Percentiles rank a stretch among this genome's conserved stretches.
Conservation (phyloP, 2,888 invertebrate species). For the Leucoptera coffeella region DNA sequence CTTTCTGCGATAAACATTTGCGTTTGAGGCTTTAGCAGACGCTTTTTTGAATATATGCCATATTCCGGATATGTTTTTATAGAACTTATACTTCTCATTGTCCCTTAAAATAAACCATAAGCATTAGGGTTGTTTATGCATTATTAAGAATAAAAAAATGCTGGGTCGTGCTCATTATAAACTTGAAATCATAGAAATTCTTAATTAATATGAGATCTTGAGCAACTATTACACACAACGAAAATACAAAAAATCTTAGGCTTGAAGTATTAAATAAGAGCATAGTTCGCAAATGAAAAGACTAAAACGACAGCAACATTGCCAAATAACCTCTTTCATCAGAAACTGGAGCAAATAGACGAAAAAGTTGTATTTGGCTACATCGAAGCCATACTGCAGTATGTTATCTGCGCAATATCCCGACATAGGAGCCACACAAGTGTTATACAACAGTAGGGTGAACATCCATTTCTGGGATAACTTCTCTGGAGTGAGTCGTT, state of each 20-base stretch:
- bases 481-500: constrained; percentile 10
- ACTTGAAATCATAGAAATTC: neutral
- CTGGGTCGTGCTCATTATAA: neutral
- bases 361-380: constrained; percentile 36
- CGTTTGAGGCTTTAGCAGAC: constrained; percentile 10
- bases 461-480: constrained; percentile 31
- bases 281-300: constrained; percentile 28
- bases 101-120: constrained; percentile 24
- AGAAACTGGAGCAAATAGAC: too few species aligned
- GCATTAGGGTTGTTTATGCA: too few species aligned
- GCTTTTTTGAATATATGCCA: constrained; percentile 43
- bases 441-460: constrained; percentile 31
- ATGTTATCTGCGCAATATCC: constrained; percentile 31
- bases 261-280: constrained; percentile 17
- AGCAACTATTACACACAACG: too few species aligned
- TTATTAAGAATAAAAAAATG: constrained; percentile 8
- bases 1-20: constrained; percentile 13
- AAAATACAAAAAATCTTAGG: neutral
- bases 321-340: constrained; percentile 22
- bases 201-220: neutral
- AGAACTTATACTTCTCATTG: constrained; percentile 29
- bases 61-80: constrained; percentile 41
- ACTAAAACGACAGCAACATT: neutral
- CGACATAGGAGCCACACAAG: constrained; percentile 37
- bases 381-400: constrained; percentile 34